These are phyloP conservation scores for Chouioia cunea DNA, from an alignment of 2,888 invertebrate genomes.

Conservation along the genomic window DNA sequence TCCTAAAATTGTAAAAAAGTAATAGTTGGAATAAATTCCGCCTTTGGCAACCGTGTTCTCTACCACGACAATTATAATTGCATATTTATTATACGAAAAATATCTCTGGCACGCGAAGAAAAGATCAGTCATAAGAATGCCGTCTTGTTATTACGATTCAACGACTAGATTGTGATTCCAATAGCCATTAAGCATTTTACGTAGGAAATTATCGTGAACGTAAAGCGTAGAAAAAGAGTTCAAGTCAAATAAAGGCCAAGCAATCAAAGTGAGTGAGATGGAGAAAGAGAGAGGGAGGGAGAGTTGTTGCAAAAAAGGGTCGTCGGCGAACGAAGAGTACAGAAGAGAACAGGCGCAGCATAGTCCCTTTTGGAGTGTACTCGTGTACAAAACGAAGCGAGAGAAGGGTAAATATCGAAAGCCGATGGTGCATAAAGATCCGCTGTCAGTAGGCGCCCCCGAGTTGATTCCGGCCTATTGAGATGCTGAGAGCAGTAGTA, in stretches of 20 bases:
- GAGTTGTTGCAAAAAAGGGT: neutral
- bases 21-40: too few relatives aligned
- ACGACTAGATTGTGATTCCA: too few relatives aligned
- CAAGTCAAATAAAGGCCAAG: neutral
- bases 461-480: constrained; percentile 44
- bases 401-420: constrained; percentile 39
- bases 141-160: too few relatives aligned
- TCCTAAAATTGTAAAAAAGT: too few relatives aligned
- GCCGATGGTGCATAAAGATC: constrained; percentile 34
- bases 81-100: too few relatives aligned
- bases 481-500: constrained; percentile 38
- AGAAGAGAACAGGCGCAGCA: neutral
- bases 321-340: neutral
- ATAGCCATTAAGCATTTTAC: too few relatives aligned
- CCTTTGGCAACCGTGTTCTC: too few relatives aligned
- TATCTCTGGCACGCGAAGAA: too few relatives aligned
- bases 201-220: too few relatives aligned
- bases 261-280: neutral
- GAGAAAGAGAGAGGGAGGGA: neutral
- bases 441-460: neutral
- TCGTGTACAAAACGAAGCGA: constrained; percentile 26
- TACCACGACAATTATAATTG: too few relatives aligned
- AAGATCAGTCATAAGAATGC: too few relatives aligned
- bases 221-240: too few relatives aligned
- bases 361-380: constrained; percentile 21